Evolutionary conservation across 2,113 vertebrate genomes (phyloP).

Genomic region (Archocentrus centrarchus): DNA sequence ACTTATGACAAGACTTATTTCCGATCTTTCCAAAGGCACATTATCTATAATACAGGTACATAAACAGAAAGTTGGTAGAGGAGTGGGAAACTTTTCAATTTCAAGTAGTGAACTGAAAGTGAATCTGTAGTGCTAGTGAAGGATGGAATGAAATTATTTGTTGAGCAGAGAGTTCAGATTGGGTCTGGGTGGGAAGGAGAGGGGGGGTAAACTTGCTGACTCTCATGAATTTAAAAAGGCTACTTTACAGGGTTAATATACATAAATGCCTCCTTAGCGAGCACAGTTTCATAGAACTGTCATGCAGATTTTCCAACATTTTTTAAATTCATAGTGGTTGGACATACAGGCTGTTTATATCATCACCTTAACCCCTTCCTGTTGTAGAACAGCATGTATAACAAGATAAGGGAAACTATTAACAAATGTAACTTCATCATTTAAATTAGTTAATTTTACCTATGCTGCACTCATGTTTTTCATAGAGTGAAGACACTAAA

Average conservation of each 20-base stretch:
- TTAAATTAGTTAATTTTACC: background rate
- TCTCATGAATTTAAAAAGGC: constrained; percentile 82
- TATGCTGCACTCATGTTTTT: background rate
- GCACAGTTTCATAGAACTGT: constrained; percentile 53
- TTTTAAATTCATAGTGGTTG: constrained; percentile 45
- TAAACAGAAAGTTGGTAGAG: constrained; percentile 47
- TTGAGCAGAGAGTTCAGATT: constrained; percentile 42
- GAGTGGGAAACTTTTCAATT: constrained; percentile 65
- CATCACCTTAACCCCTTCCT: constrained; percentile 35
- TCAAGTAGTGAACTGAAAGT: constrained; percentile 51
- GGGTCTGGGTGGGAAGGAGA: background rate
- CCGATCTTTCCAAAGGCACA: constrained; percentile 22
- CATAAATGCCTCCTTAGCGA: constrained; percentile 76
- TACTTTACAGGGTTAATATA: constrained; percentile 79
- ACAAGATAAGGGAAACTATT: constrained; percentile 32
- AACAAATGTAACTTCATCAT: constrained; percentile 1
- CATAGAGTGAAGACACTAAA: background rate
- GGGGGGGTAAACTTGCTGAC: constrained; percentile 64
- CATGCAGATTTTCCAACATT: constrained; percentile 53
- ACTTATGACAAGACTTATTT: constrained; percentile 32
- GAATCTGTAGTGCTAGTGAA: constrained; percentile 51
- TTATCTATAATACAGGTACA: constrained; percentile 30
- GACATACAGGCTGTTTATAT: constrained; percentile 51
- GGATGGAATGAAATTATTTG: constrained; percentile 65
- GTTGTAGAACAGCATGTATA: constrained; percentile 29